A percentile compares a stretch with the other conserved stretches of the same genome.
These are phyloP conservation scores for Luidia sarsii DNA, from an alignment of 53 echinoderm and acorn worm genomes.

Conservation along the genomic window DNA sequence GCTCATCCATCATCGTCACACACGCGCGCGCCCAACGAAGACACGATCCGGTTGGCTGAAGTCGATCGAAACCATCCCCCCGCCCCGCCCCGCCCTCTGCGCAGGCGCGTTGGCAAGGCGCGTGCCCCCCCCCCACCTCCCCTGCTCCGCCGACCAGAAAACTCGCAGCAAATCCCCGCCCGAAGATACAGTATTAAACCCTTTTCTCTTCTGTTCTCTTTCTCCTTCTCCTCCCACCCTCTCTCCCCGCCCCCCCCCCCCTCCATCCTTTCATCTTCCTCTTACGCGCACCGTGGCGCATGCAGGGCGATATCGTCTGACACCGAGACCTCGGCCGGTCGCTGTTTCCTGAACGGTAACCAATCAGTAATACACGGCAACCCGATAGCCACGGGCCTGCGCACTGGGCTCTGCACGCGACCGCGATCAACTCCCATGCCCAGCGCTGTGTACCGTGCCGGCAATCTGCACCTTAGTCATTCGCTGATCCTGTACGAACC, in stretches of 20 bases:
- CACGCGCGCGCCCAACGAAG: neutral
- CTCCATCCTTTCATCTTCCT: too few relatives aligned
- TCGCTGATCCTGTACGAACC: too few relatives aligned
- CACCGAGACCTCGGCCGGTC: neutral
- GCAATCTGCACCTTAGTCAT: too few relatives aligned
- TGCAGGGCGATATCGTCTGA: slow-evolving; percentile 25
- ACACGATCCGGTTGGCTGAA: slow-evolving; percentile 1
- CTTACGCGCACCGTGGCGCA: neutral
- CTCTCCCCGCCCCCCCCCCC: too few relatives aligned
- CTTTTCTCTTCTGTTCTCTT: slow-evolving; percentile 12
- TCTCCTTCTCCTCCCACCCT: too few relatives aligned
- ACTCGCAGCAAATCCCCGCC: slow-evolving; percentile 26
- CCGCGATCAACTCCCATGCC: too few relatives aligned
- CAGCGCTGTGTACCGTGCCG: too few relatives aligned
- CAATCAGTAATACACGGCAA: neutral
- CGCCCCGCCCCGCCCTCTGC: slow-evolving; percentile 15
- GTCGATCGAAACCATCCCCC: neutral
- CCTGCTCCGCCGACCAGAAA: slow-evolving; percentile 5
- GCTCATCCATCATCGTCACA: neutral
- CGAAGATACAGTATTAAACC: slow-evolving; percentile 13
- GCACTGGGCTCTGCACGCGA: too few relatives aligned
- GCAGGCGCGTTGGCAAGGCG: slow-evolving; percentile 2
- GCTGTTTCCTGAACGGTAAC: neutral
- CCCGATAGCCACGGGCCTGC: too few relatives aligned
- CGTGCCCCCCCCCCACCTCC: neutral